A percentile compares a stretch with the other conserved stretches of the same genome.
Evolutionary conservation across 2,113 vertebrate species (phyloP).

Genomic region (Crotalus helleri): DNA sequence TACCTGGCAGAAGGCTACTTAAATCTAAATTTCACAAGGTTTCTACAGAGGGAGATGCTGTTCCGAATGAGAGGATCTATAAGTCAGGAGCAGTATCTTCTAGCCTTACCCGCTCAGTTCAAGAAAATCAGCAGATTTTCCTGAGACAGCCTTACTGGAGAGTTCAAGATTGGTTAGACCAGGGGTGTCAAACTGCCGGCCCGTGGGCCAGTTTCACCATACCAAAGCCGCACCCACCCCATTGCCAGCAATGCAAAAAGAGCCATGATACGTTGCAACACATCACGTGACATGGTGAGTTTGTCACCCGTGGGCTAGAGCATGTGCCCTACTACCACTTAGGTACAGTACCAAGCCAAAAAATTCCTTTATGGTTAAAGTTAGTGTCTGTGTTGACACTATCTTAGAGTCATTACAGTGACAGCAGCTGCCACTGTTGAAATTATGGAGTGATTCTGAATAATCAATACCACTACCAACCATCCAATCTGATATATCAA

Average conservation of each 20-base stretch:
- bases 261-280: no score
- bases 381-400: background rate
- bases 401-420: background rate
- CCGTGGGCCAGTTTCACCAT: no score
- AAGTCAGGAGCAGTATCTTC: background rate
- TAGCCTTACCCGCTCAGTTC: background rate
- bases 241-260: no score
- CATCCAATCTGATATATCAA: background rate
- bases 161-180: background rate
- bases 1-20: background rate
- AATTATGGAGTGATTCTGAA: background rate
- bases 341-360: background rate
- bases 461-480: background rate
- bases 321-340: background rate
- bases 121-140: background rate
- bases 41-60: background rate
- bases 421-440: background rate
- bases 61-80: background rate
- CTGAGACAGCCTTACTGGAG: background rate
- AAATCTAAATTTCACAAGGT: background rate
- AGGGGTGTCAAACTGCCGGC: no score
- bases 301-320: no score
- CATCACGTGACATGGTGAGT: no score
- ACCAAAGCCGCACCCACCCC: no score
- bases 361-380: background rate